Conservation (phyloP, 1,140 invertebrate genomes). For the Amphibalanus amphitrite region DNA sequence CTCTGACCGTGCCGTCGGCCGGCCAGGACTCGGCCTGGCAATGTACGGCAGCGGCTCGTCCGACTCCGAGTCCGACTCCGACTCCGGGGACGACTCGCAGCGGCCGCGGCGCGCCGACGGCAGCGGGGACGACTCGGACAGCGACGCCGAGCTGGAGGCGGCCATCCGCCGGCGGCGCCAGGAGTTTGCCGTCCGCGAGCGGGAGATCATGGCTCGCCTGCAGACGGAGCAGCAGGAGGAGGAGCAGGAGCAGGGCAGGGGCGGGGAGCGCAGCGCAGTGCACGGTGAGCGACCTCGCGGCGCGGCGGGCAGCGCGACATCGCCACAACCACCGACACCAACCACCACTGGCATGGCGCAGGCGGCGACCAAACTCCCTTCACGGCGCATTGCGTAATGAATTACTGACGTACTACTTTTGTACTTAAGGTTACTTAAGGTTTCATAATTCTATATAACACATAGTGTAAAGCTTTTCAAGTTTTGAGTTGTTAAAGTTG, state of each 20-base stretch:
- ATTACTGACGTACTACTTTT: too few relatives aligned
- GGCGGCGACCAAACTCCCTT: too few relatives aligned
- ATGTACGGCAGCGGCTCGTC: slow-evolving; percentile 34
- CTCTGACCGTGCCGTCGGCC: background rate
- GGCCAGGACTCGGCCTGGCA: slow-evolving; percentile 27
- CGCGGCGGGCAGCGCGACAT: too few relatives aligned
- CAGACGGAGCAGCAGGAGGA: slow-evolving; percentile 28
- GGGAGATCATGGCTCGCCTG: slow-evolving; percentile 32
- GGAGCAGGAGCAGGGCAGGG: background rate
- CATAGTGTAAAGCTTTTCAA: too few relatives aligned
- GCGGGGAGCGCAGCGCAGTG: background rate
- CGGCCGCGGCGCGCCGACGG: slow-evolving; percentile 25
- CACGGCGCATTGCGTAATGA: too few relatives aligned
- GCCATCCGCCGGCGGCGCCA: slow-evolving; percentile 29
- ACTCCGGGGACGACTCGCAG: slow-evolving; percentile 24
- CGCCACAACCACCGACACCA: too few relatives aligned
- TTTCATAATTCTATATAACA: too few relatives aligned
- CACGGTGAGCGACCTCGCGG: background rate
- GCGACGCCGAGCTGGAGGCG: slow-evolving; percentile 33
- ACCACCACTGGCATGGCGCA: too few relatives aligned
- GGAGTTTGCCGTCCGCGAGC: slow-evolving; percentile 34
- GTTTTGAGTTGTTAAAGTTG: too few relatives aligned
- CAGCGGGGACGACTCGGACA: slow-evolving; percentile 11
- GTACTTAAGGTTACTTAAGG: too few relatives aligned
- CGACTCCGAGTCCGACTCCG: slow-evolving; percentile 30